Evolutionary conservation across 2,797 vertebrate genomes (phyloP).

Genomic region (Propithecus deckenii): DNA sequence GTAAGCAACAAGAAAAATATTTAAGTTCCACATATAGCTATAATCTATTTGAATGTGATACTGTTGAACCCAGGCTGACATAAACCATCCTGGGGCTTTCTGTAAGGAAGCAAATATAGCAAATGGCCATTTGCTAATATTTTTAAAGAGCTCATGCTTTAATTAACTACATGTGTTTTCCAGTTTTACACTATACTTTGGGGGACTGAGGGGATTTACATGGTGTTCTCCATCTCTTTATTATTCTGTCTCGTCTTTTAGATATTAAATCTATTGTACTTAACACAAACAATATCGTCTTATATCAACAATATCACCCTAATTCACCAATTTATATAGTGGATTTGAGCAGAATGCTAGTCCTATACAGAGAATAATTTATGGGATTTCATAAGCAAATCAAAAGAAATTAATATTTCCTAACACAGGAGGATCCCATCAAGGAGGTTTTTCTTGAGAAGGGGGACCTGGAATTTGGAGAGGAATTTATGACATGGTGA

Average conservation of each 20-base stretch:
- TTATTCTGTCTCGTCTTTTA: conserved; percentile 7
- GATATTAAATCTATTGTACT: not conserved
- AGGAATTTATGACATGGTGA: not conserved
- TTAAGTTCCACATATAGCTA: not conserved
- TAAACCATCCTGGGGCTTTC: not conserved
- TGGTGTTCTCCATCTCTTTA: not conserved
- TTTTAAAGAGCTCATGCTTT: conserved; percentile 4
- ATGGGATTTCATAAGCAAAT: not conserved
- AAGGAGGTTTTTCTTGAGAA: not conserved
- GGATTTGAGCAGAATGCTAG: not conserved
- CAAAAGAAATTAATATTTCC: not conserved
- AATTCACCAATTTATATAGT: not conserved
- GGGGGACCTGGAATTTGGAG: not conserved
- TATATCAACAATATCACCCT: not conserved
- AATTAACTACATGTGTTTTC: not conserved
- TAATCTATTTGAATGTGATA: not conserved
- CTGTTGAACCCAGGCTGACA: not conserved
- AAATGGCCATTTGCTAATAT: conserved; percentile 31
- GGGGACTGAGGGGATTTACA: not conserved
- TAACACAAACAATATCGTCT: not conserved
- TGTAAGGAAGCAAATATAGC: not conserved
- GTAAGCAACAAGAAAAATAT: not conserved
- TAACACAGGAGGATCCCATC: not conserved
- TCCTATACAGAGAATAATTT: not conserved
- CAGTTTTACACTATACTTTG: not conserved